Percentiles rank a stretch among this genome's conserved stretches.
Evolutionary conservation across 2,797 vertebrate genomes (phyloP).

Genomic region (Vultur gryphus): DNA sequence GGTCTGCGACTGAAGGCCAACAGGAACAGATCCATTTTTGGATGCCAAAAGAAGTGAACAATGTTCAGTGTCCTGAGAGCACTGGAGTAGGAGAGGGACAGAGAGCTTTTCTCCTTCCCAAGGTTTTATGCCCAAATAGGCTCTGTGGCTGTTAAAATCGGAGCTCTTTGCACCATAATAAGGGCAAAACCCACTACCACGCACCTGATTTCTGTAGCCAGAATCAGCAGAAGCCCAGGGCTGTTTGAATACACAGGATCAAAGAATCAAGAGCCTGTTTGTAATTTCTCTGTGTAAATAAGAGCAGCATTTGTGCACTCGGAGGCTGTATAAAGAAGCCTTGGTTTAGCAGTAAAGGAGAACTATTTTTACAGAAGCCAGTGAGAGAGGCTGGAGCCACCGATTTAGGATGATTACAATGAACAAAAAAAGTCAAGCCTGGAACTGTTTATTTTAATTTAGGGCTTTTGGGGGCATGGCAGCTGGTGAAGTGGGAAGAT

Average conservation of each 20-base stretch:
- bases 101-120: not conserved
- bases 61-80: not conserved
- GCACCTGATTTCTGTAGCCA: not conserved
- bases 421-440: not conserved
- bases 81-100: not conserved
- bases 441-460: conserved; percentile 44
- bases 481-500: not conserved
- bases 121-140: not conserved
- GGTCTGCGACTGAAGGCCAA: not conserved
- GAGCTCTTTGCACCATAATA: not conserved
- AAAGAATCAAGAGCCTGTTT: not conserved
- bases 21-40: not conserved
- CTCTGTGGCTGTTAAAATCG: fast-evolving
- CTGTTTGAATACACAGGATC: not conserved
- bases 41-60: not conserved
- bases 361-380: conserved; percentile 49
- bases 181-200: not conserved
- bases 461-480: not conserved
- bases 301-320: not conserved
- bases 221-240: not conserved
- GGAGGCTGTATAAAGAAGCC: not conserved
- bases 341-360: conserved; percentile 35
- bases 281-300: not conserved
- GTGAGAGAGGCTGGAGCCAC: conserved; percentile 22
- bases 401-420: conserved; percentile 31